Conservation (phyloP, 2,797 vertebrate genomes). For the Choloepus didactylus region DNA sequence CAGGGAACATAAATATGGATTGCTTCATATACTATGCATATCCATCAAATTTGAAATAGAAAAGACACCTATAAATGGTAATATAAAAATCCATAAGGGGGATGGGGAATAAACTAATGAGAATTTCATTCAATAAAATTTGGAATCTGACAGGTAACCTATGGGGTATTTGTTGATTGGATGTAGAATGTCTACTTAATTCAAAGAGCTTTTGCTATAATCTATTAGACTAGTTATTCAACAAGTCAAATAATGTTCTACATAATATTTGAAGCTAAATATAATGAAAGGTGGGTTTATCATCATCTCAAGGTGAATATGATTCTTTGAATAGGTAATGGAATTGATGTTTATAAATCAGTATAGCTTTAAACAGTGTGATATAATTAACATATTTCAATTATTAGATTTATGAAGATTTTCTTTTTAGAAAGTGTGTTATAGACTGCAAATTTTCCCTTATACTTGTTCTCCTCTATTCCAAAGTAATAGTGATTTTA, state of each 20-base stretch:
- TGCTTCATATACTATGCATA: slow-evolving; percentile 54
- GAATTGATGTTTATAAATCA: slow-evolving; percentile 20
- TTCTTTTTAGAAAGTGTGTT: slow-evolving; percentile 6
- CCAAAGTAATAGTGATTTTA: neutral
- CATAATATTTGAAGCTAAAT: neutral
- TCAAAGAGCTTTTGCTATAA: neutral
- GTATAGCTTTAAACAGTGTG: neutral
- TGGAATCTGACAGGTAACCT: slow-evolving; percentile 54
- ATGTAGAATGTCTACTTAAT: slow-evolving; percentile 34
- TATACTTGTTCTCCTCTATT: neutral
- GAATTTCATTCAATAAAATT: slow-evolving; percentile 60
- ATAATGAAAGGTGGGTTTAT: neutral
- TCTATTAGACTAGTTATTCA: slow-evolving; percentile 40
- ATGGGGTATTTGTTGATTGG: slow-evolving; percentile 49
- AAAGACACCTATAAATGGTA: slow-evolving; percentile 43
- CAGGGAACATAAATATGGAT: slow-evolving; percentile 70
- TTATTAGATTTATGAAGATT: slow-evolving; percentile 38
- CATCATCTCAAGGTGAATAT: neutral
- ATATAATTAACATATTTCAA: neutral
- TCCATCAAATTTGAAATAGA: slow-evolving; percentile 55
- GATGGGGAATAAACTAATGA: slow-evolving; percentile 38
- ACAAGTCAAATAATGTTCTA: neutral
- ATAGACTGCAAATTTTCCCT: neutral
- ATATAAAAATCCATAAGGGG: slow-evolving; percentile 52
- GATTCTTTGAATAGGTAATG: neutral